These are phyloP conservation scores for Calephelis virginiensis DNA, from an alignment of 1,140 invertebrate genomes.

Conservation along the genomic window DNA sequence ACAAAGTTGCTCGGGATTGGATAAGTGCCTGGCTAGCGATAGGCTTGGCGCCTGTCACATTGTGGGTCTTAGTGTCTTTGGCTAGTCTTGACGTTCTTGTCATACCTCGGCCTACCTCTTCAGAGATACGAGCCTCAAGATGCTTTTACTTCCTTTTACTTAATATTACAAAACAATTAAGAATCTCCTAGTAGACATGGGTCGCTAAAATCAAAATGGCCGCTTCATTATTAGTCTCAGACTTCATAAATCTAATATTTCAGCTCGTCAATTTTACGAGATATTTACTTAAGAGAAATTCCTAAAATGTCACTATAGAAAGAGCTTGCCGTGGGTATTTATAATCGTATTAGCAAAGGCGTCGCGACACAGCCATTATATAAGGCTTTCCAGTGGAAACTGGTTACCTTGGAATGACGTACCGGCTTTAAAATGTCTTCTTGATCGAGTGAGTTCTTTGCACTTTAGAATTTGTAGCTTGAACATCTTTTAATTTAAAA, in stretches of 20 bases:
- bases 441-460: neutral
- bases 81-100: too few relatives aligned
- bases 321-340: conserved; percentile 38
- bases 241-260: conserved; percentile 25
- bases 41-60: too few relatives aligned
- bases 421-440: conserved; percentile 1
- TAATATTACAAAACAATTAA: too few relatives aligned
- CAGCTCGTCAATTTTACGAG: conserved; percentile 4
- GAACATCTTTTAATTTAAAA: neutral
- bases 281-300: neutral
- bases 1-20: too few relatives aligned
- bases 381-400: conserved; percentile 43
- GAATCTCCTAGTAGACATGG: too few relatives aligned
- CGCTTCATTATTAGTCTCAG: too few relatives aligned
- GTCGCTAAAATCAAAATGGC: too few relatives aligned
- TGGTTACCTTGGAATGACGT: conserved; percentile 29
- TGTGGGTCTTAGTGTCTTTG: too few relatives aligned
- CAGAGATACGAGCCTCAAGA: too few relatives aligned
- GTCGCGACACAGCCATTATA: conserved; percentile 40
- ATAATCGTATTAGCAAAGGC: conserved; percentile 58
- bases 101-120: too few relatives aligned
- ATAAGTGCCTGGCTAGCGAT: too few relatives aligned
- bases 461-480: neutral
- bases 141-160: too few relatives aligned
- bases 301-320: conserved; percentile 24